A percentile compares a stretch with the other conserved stretches of the same genome.
Evolutionary conservation across 2,797 vertebrate genomes (phyloP).

Genomic region (Xenops minutus): DNA sequence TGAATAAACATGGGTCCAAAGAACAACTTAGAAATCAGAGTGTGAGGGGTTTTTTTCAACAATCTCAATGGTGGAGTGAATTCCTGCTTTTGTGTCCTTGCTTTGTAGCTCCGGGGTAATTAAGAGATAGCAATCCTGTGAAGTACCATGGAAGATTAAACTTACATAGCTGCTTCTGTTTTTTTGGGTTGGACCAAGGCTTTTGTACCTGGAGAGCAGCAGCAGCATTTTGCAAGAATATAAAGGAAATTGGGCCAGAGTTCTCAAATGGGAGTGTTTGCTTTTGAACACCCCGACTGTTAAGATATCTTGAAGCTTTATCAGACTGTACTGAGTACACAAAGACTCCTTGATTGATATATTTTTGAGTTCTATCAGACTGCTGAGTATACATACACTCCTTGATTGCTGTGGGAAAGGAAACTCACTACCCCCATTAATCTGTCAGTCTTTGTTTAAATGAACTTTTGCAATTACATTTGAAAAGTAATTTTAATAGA

Average conservation of each 20-base stretch:
- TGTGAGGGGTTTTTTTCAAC: rapidly evolving
- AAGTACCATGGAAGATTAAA: background rate
- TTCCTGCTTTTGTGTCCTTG: background rate
- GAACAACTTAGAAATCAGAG: background rate
- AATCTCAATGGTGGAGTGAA: background rate
- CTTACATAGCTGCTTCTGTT: background rate
- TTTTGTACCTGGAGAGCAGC: background rate
- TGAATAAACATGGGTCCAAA: background rate
- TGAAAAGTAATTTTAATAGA: background rate
- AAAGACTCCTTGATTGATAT: background rate
- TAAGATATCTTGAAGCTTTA: background rate
- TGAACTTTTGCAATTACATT: background rate
- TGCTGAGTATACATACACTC: background rate
- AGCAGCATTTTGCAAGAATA: background rate
- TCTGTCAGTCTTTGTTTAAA: background rate
- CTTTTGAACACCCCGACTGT: background rate
- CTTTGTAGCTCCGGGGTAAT: background rate
- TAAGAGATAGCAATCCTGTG: background rate
- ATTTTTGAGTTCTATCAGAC: background rate
- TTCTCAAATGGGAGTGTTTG: background rate
- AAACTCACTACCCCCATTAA: background rate
- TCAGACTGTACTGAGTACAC: background rate
- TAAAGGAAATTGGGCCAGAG: background rate
- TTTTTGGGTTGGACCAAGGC: background rate
- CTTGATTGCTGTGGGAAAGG: background rate